A percentile compares a stretch with the other conserved stretches of the same genome.
phyloP scores from a whole-genome alignment of 1,140 invertebrate genomes.

The Mya arenaria region DNA sequence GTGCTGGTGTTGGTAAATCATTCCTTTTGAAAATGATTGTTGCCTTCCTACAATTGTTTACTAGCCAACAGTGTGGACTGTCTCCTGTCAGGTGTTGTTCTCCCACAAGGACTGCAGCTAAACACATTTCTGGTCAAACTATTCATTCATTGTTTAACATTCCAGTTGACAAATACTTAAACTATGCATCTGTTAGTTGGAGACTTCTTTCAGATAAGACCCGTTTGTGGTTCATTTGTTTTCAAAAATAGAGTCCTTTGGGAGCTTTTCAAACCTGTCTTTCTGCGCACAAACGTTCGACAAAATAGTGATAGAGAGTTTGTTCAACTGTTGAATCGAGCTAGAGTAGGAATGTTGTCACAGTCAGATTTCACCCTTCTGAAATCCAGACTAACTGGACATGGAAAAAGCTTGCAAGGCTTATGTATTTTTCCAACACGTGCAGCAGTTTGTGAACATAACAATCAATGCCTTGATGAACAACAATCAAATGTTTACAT shows the following conservation, averaged over 20 bases:
- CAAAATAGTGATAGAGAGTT: neutral
- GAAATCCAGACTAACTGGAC: neutral
- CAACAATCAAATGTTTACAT: no score
- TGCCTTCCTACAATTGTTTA: no score
- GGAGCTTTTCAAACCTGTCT: constrained; percentile 1
- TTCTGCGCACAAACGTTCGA: constrained; percentile 13
- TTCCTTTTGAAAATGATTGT: no score
- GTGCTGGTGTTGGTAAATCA: no score
- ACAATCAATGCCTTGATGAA: no score
- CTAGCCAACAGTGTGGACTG: no score
- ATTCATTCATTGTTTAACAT: no score
- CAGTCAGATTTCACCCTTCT: neutral
- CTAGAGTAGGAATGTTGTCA: neutral
- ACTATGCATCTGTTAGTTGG: constrained; percentile 17
- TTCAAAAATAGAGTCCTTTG: constrained; percentile 22
- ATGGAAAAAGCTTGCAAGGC: no score
- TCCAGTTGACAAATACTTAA: no score
- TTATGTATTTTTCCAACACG: constrained; percentile 19
- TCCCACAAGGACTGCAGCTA: no score
- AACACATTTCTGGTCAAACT: no score
- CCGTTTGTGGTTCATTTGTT: neutral
- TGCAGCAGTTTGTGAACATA: neutral
- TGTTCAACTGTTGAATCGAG: constrained; percentile 8
- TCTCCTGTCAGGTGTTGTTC: no score
- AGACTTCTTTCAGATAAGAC: constrained; percentile 20